These are phyloP conservation scores for Argya squamiceps DNA, from an alignment of 2,797 vertebrate genomes.

Conservation along the genomic window DNA sequence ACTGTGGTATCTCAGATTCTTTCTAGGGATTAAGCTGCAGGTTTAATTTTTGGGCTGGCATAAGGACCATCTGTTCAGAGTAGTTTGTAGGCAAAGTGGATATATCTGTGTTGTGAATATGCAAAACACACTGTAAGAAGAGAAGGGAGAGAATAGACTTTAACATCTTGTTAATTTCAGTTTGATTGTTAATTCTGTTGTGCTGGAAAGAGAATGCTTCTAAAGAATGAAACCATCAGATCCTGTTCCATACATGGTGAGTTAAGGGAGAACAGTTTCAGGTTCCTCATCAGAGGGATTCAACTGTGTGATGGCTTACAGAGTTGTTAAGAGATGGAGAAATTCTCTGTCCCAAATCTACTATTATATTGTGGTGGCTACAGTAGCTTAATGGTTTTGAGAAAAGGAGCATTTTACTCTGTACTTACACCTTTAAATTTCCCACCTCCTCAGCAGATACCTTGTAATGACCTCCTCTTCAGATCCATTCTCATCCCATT, in stretches of 20 bases:
- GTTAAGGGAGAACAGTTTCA: neutral
- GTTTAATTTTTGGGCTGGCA: constrained; percentile 22
- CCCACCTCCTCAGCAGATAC: neutral
- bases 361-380: neutral
- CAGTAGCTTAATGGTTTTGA: neutral
- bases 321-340: neutral
- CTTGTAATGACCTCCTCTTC: neutral
- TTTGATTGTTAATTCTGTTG: neutral
- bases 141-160: neutral
- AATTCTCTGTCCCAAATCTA: neutral
- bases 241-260: neutral
- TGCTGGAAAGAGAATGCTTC: neutral
- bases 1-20: neutral
- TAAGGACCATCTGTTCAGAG: constrained; percentile 21
- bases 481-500: neutral
- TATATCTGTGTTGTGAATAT: neutral
- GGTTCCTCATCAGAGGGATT: neutral
- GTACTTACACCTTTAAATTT: neutral
- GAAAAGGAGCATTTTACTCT: neutral
- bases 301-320: neutral
- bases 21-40: constrained; percentile 26
- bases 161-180: neutral
- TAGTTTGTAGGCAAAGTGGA: neutral
- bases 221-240: neutral
- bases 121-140: neutral